Conservation (phyloP, 1,140 invertebrate species). For the Pseudomyrmex cubaensis region DNA sequence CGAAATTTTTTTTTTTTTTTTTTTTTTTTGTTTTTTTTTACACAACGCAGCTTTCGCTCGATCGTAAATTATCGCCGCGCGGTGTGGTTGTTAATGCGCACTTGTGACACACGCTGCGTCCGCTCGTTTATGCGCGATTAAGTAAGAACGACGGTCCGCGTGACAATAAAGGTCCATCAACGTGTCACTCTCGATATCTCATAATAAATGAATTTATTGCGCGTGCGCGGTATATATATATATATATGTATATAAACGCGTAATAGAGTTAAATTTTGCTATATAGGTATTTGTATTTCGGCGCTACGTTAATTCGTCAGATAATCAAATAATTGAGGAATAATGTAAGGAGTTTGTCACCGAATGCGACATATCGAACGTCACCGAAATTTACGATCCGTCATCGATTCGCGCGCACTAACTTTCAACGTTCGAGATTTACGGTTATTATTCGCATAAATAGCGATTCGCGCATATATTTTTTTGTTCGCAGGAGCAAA, state of each 20-base stretch:
- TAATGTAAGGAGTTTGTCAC: neutral
- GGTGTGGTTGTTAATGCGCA: neutral
- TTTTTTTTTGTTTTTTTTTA: neutral
- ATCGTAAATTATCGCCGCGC: conserved; percentile 19
- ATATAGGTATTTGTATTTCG: neutral
- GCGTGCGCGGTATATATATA: neutral
- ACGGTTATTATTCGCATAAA: conserved; percentile 11
- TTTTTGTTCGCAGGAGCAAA: neutral
- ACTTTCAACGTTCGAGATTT: neutral
- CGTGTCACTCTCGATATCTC: neutral
- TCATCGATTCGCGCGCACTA: no score
- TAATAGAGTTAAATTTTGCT: conserved; percentile 34
- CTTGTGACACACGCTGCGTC: neutral
- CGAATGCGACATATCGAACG: neutral
- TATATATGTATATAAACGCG: neutral
- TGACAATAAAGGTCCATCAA: neutral
- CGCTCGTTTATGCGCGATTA: neutral
- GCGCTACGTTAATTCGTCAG: no score
- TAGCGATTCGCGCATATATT: neutral
- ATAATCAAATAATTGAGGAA: conserved; percentile 10
- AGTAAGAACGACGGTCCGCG: neutral
- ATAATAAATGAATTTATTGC: conserved; percentile 8
- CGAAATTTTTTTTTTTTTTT: no score
- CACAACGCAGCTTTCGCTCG: neutral
- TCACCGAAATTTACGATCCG: no score